A percentile compares a stretch with the other conserved stretches of the same genome.
phyloP scores from a whole-genome alignment of 2,888 invertebrate genomes.

The Thymelicus sylvestris region DNA sequence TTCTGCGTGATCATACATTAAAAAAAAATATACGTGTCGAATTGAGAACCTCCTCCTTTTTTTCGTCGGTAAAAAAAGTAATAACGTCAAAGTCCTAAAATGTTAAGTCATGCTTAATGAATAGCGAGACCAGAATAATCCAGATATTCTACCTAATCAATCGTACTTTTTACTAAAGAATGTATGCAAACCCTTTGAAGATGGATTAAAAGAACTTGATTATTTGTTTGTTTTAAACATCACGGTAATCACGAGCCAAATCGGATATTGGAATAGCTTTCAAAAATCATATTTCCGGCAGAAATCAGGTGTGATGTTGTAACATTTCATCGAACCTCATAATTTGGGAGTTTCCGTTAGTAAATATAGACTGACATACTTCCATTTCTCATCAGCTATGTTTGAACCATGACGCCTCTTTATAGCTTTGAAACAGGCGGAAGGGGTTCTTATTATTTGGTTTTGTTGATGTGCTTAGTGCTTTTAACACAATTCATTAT shows the following conservation, averaged over 20 bases:
- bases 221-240: constrained; percentile 39
- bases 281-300: constrained; percentile 65
- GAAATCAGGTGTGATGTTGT: constrained; percentile 58
- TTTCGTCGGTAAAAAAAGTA: too few relatives aligned
- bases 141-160: too few relatives aligned
- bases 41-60: too few relatives aligned
- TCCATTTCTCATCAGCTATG: constrained; percentile 44
- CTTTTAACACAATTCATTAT: background rate
- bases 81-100: too few relatives aligned
- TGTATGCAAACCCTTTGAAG: constrained; percentile 14
- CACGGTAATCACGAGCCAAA: constrained; percentile 48
- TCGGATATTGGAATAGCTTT: constrained; percentile 48
- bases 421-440: constrained; percentile 36
- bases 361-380: constrained; percentile 77
- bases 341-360: constrained; percentile 79
- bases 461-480: constrained; percentile 1
- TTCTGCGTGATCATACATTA: too few relatives aligned
- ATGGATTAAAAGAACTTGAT: background rate
- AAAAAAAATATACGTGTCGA: too few relatives aligned
- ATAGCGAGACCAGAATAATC: too few relatives aligned
- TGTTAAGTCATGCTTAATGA: too few relatives aligned
- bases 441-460: constrained; percentile 1
- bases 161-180: too few relatives aligned
- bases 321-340: constrained; percentile 81
- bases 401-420: constrained; percentile 39